Percentiles rank a stretch among this genome's conserved stretches.
Evolutionary conservation across 1,140 invertebrate genomes (phyloP).

Genomic region (Parapsyche elsis): DNA sequence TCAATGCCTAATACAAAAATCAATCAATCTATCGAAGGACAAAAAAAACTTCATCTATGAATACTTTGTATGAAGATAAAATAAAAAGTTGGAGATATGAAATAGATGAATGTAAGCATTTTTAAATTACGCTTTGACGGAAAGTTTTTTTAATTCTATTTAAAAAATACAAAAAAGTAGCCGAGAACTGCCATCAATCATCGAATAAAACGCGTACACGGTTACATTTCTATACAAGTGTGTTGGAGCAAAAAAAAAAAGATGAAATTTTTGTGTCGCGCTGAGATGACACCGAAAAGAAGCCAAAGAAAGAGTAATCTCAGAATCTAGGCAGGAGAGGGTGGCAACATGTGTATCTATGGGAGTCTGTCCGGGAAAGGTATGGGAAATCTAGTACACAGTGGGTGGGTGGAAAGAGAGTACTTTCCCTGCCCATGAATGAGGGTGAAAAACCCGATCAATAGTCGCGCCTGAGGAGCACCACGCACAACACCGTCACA

Average conservation of each 20-base stretch:
- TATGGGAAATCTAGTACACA: neutral
- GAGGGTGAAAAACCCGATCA: conserved; percentile 40
- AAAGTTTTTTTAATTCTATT: too few relatives aligned
- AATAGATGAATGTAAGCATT: too few relatives aligned
- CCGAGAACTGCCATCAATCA: neutral
- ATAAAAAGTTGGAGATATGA: too few relatives aligned
- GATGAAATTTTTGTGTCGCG: neutral
- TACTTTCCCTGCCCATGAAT: conserved; percentile 31
- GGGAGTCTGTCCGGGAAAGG: neutral
- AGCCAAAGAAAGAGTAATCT: conserved; percentile 4
- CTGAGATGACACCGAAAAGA: neutral
- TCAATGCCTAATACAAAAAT: too few relatives aligned
- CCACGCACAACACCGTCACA: neutral
- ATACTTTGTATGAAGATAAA: too few relatives aligned
- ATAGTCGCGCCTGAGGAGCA: conserved; percentile 14
- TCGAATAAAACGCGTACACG: neutral
- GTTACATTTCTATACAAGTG: too few relatives aligned
- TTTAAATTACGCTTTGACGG: too few relatives aligned
- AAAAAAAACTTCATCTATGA: too few relatives aligned
- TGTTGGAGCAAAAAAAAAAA: neutral
- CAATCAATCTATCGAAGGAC: too few relatives aligned
- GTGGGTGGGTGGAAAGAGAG: neutral
- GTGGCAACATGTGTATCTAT: neutral
- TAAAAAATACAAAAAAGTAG: neutral
- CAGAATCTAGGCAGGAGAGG: neutral